Conservation (phyloP, 2,113 vertebrate species). For the Phrynosoma blainvillii region DNA sequence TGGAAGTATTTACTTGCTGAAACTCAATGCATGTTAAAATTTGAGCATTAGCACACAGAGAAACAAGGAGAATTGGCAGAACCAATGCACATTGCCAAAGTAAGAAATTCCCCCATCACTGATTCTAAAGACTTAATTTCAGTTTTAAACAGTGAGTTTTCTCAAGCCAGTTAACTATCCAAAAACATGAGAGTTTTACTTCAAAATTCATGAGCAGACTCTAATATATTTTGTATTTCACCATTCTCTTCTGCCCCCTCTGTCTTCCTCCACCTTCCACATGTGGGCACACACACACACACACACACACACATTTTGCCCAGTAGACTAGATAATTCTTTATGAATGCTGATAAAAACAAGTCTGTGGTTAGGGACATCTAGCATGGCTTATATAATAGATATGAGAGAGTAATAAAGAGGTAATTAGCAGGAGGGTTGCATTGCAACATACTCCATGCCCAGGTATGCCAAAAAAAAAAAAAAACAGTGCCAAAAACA, state of each 20-base stretch:
- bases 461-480: conserved; percentile 56
- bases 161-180: neutral
- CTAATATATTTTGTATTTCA: conserved; percentile 37
- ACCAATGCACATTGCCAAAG: neutral
- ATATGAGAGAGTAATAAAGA: conserved; percentile 62
- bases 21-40: neutral
- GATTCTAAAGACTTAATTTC: neutral
- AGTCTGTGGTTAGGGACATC: conserved; percentile 48
- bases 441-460: conserved; percentile 52
- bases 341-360: conserved; percentile 38
- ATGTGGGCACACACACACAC: no score
- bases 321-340: neutral
- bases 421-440: conserved; percentile 65
- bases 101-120: neutral
- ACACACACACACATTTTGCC: neutral
- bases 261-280: no score
- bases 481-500: conserved; percentile 39
- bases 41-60: fast-evolving
- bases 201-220: neutral
- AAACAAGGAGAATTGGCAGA: neutral
- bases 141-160: neutral
- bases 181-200: neutral
- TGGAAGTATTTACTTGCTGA: neutral
- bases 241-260: neutral
- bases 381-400: conserved; percentile 61